Percentiles rank a stretch among this genome's conserved stretches.
phyloP scores from a whole-genome alignment of 2,888 invertebrate genomes.

The Luperina testacea region DNA sequence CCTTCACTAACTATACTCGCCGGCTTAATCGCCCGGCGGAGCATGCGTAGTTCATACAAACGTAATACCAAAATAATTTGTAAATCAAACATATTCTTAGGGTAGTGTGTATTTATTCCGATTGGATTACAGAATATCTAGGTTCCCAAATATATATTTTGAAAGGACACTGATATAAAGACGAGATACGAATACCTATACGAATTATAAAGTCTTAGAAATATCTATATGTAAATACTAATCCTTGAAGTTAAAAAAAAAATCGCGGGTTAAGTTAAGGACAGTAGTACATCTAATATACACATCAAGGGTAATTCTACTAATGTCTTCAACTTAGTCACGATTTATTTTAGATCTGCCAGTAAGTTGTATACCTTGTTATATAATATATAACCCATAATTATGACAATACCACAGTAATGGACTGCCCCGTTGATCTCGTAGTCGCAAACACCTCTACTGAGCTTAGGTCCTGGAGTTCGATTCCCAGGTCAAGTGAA shows the following conservation, averaged over 20 bases:
- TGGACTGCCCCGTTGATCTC: background rate
- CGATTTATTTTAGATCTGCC: background rate
- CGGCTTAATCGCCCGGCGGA: background rate
- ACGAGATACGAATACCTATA: no score
- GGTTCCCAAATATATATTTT: no score
- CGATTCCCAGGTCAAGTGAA: background rate
- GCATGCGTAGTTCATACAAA: no score
- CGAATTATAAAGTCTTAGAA: background rate
- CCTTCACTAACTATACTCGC: constrained; percentile 23
- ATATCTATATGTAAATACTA: background rate
- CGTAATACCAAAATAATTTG: no score
- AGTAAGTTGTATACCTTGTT: background rate
- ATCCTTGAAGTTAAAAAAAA: background rate
- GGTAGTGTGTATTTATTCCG: no score
- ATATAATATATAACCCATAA: background rate
- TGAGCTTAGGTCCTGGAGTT: background rate
- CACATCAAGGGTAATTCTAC: background rate
- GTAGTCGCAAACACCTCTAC: background rate
- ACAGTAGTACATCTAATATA: background rate
- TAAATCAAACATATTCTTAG: no score
- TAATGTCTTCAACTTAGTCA: background rate
- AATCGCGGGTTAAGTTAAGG: background rate
- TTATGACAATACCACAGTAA: background rate
- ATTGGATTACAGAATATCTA: no score
- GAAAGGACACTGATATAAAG: no score